Base-by-base conservation (phyloP, 2,113 vertebrate genomes). In the Clupea harengus region DNA sequence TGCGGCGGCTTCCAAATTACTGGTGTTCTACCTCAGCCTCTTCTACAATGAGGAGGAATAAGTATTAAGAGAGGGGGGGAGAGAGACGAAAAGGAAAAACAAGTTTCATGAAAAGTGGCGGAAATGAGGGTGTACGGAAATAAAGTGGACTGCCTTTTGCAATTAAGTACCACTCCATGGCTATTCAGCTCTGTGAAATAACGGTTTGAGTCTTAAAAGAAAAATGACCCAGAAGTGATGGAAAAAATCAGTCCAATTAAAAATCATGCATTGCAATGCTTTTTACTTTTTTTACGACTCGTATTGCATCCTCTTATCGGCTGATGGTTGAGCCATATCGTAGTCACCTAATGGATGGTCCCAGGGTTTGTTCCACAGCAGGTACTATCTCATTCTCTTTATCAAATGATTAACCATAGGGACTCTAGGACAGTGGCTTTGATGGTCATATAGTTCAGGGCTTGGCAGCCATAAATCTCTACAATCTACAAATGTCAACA, bases 1-100 rank as follows among this genome's bases (percentile, higher is more conserved):
- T 91, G 92, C 92, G 91, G 91, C 90, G 89, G 89, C 93, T 91
- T 92, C 91, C 89, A 44, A 78, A 78, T 78, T 32, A 72, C 72
- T 1, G 32, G 28, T 32, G 72, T 78, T 32, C 72, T 44, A 78
- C 72, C 72, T 78, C 11, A 78, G 72, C 32, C 72, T 39, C 25
- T 3, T 32, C 28, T 78, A 78, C 72, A 78, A 78, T 39, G 72
- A 78, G 13, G 28, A 78, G 28, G 72, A 39, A 32, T 78, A 78
- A 17, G 39, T 78, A 78, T 78, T 32, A 72, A 28, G 32, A 78
- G 28, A 32, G 72, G 32, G 67, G 2, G 67, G 11, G 28, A 28
- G 32, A 1, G 72, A 32, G 32, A 3, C 11, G 32, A 11, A 32
- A 11, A 2, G 67, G 32, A 5, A 78, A 17, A 39, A 25, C 28